These are phyloP conservation scores for Apamea monoglypha DNA, from an alignment of 2,888 invertebrate genomes.

Conservation along the genomic window DNA sequence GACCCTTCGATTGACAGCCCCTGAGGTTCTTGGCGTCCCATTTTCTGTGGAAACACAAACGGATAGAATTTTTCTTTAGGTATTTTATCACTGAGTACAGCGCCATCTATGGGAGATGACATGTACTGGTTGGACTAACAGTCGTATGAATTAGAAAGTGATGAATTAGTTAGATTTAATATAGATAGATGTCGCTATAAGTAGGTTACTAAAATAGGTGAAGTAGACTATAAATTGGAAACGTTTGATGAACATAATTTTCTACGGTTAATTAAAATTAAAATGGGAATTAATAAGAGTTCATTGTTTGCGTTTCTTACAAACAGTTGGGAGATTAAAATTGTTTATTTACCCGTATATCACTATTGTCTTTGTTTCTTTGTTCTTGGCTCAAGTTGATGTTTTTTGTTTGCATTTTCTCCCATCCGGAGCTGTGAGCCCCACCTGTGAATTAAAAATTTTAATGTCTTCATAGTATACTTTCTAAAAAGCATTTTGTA, in stretches of 20 bases:
- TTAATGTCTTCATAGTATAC: slow-evolving; percentile 38
- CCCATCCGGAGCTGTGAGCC: slow-evolving; percentile 69
- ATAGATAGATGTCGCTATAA: slow-evolving; percentile 60
- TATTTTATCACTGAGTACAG: slow-evolving; percentile 49
- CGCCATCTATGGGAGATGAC: slow-evolving; percentile 73
- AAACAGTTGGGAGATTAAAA: slow-evolving; percentile 39
- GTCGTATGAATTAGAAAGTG: neutral
- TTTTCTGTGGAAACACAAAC: slow-evolving; percentile 81
- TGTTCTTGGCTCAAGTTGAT: slow-evolving; percentile 90
- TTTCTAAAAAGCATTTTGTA: slow-evolving; percentile 42
- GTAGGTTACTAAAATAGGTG: neutral
- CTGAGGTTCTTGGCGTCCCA: slow-evolving; percentile 84
- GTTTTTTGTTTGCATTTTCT: slow-evolving; percentile 92
- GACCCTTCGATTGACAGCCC: slow-evolving; percentile 78
- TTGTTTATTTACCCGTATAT: slow-evolving; percentile 77
- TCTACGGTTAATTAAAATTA: slow-evolving; percentile 37
- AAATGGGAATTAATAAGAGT: slow-evolving; percentile 19
- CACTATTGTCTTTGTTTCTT: slow-evolving; percentile 81
- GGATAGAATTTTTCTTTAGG: slow-evolving; percentile 26
- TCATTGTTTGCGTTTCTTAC: slow-evolving; percentile 53
- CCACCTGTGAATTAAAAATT: slow-evolving; percentile 72
- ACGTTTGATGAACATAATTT: slow-evolving; percentile 5
- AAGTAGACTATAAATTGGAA: neutral
- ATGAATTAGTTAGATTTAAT: slow-evolving; percentile 10
- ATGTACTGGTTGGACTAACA: slow-evolving; percentile 41